phyloP scores from a whole-genome alignment of 2,888 invertebrate genomes.

The Phrixothrix hirtus region DNA sequence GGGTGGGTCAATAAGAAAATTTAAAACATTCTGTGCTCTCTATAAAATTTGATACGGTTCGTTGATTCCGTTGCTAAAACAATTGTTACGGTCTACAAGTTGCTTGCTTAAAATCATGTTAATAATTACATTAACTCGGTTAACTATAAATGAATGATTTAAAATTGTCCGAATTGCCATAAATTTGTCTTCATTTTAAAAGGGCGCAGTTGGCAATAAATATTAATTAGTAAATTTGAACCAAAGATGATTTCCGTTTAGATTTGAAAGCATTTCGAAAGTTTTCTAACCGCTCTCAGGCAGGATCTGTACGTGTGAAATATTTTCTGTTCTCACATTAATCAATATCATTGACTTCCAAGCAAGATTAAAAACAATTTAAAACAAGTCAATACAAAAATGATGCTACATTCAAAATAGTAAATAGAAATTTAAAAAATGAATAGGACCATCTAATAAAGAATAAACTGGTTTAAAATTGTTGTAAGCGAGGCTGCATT shows the following conservation, averaged over 20 bases:
- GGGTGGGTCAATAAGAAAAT: background rate
- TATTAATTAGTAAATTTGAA: too few relatives aligned
- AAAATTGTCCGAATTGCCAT: constrained; percentile 10
- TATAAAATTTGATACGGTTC: constrained; percentile 29
- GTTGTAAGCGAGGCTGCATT: too few relatives aligned
- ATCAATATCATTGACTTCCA: background rate
- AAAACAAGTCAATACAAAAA: too few relatives aligned
- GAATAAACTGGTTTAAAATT: too few relatives aligned
- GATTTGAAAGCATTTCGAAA: background rate
- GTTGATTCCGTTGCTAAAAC: constrained; percentile 34
- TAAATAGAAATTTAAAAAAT: too few relatives aligned
- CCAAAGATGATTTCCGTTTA: background rate
- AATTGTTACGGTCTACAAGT: constrained; percentile 37
- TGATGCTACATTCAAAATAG: too few relatives aligned
- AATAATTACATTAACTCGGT: constrained; percentile 29
- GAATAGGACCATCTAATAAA: too few relatives aligned
- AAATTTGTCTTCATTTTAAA: constrained; percentile 6
- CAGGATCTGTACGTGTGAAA: too few relatives aligned
- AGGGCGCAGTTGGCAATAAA: too few relatives aligned
- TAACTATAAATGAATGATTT: constrained; percentile 26
- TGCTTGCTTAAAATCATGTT: constrained; percentile 34
- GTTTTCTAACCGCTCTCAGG: background rate
- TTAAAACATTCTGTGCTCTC: background rate
- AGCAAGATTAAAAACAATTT: too few relatives aligned
- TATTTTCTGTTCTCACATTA: background rate